Evolutionary conservation across 2,113 vertebrate genomes (phyloP).

Genomic region (Xenopus laevis): DNA sequence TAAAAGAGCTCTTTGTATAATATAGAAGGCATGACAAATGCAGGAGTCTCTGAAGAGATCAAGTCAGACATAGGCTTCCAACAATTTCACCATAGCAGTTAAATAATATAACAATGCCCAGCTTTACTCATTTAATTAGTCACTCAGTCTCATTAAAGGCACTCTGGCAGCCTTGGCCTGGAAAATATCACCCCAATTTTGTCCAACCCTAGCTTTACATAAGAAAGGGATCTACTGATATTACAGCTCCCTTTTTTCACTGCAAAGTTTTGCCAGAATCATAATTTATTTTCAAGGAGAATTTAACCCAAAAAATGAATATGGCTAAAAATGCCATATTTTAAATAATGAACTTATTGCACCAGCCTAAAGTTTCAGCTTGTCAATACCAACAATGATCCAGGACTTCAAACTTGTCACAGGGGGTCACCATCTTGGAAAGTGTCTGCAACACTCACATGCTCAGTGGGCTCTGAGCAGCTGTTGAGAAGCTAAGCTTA

Average conservation of each 20-base stretch:
- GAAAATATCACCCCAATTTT: constrained; percentile 13
- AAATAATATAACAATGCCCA: constrained; percentile 11
- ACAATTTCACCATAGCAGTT: constrained; percentile 16
- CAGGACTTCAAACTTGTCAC: too few relatives aligned
- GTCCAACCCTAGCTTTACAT: constrained; percentile 14
- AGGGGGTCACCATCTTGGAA: too few relatives aligned
- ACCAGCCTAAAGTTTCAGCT: too few relatives aligned
- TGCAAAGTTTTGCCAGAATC: background rate
- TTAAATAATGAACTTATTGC: too few relatives aligned
- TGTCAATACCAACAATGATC: too few relatives aligned
- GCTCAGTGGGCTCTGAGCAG: too few relatives aligned
- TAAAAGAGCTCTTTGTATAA: constrained; percentile 23
- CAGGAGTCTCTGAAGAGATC: constrained; percentile 10
- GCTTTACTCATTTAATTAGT: constrained; percentile 2
- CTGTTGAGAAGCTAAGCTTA: too few relatives aligned
- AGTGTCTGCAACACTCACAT: too few relatives aligned
- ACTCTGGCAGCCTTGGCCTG: constrained; percentile 1
- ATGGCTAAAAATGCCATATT: too few relatives aligned
- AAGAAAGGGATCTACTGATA: constrained; percentile 1
- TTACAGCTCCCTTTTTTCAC: background rate
- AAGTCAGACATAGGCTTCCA: constrained; percentile 4
- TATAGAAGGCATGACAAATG: background rate
- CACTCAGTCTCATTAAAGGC: constrained; percentile 24
- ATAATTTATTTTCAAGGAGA: too few relatives aligned
- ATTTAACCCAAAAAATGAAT: too few relatives aligned